Evolutionary conservation across 2,113 vertebrate species (phyloP).

Genomic region (Atherinomorus stipes): DNA sequence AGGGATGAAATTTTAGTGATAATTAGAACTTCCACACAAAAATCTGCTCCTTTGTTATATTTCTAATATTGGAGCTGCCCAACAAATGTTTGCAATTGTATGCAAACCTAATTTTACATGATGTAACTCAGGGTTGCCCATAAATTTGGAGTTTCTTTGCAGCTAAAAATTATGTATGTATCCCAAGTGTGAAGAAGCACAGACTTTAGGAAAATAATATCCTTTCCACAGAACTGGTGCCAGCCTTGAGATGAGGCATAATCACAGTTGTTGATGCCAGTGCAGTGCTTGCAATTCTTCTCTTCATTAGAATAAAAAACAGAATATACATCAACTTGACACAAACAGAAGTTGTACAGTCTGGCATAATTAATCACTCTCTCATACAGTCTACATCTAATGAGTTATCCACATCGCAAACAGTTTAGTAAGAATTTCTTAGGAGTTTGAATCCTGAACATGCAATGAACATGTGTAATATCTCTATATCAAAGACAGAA

Average conservation of each 20-base stretch:
- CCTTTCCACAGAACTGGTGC: conserved; percentile 34
- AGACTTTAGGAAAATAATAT: conserved; percentile 45
- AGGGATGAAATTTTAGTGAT: too few relatives aligned
- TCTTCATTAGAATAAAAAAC: conserved; percentile 78
- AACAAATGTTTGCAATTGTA: not conserved
- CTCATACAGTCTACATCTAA: conserved; percentile 75
- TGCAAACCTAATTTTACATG: not conserved
- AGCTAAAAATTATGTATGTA: conserved; percentile 27
- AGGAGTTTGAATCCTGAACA: conserved; percentile 51
- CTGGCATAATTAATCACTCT: conserved; percentile 80
- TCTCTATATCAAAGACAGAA: conserved; percentile 18
- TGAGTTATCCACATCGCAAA: conserved; percentile 78
- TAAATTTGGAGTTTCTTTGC: not conserved
- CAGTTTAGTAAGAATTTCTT: conserved; percentile 69
- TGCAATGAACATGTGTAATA: conserved; percentile 43
- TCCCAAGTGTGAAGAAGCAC: conserved; percentile 22
- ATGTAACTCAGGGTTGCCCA: not conserved
- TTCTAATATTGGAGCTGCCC: not conserved
- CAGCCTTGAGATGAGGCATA: conserved; percentile 62
- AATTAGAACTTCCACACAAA: not conserved
- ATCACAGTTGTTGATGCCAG: conserved; percentile 66
- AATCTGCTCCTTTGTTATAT: conserved; percentile 1
- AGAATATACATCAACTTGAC: conserved; percentile 81
- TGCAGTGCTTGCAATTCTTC: conserved; percentile 63
- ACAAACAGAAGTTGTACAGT: conserved; percentile 79